phyloP scores from a whole-genome alignment of 2,888 invertebrate species.

The Nysson spinosus region DNA sequence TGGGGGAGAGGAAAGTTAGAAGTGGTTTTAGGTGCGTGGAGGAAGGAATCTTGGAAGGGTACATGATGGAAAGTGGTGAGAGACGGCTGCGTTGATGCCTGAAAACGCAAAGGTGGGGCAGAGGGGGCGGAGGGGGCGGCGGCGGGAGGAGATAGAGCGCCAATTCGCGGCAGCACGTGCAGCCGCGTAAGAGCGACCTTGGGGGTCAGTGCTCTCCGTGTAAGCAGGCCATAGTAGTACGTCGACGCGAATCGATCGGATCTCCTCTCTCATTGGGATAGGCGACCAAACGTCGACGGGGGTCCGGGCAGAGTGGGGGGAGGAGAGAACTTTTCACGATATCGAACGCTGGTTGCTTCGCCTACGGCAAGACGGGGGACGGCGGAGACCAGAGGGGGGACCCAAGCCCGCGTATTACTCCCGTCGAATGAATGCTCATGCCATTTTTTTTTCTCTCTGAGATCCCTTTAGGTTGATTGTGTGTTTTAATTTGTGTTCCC shows the following conservation, averaged over 20 bases:
- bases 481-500: slow-evolving; percentile 19
- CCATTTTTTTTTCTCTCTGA: slow-evolving; percentile 10
- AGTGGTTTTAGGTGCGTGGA: not conserved
- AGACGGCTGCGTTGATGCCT: slow-evolving; percentile 5
- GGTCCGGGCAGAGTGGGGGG: not conserved
- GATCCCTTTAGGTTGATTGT: slow-evolving; percentile 21
- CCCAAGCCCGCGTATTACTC: not conserved
- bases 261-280: slow-evolving; percentile 56
- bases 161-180: slow-evolving; percentile 71
- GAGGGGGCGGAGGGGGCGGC: not conserved
- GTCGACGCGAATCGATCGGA: slow-evolving; percentile 63
- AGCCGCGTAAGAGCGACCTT: slow-evolving; percentile 73
- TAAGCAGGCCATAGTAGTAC: slow-evolving; percentile 67
- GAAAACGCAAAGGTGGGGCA: not conserved
- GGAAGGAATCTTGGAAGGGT: not conserved
- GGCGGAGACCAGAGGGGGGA: slow-evolving; percentile 17
- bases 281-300: slow-evolving; percentile 37
- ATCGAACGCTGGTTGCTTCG: slow-evolving; percentile 45
- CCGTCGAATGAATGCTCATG: slow-evolving; percentile 3
- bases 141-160: slow-evolving; percentile 44
- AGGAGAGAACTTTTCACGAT: slow-evolving; percentile 36
- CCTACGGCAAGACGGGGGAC: slow-evolving; percentile 25
- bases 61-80: not conserved
- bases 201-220: slow-evolving; percentile 69
- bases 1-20: slow-evolving; percentile 7